Percentiles rank a stretch among this genome's conserved stretches.
phyloP scores from a whole-genome alignment of 1,140 invertebrate genomes.

The Brachionus sp. region DNA sequence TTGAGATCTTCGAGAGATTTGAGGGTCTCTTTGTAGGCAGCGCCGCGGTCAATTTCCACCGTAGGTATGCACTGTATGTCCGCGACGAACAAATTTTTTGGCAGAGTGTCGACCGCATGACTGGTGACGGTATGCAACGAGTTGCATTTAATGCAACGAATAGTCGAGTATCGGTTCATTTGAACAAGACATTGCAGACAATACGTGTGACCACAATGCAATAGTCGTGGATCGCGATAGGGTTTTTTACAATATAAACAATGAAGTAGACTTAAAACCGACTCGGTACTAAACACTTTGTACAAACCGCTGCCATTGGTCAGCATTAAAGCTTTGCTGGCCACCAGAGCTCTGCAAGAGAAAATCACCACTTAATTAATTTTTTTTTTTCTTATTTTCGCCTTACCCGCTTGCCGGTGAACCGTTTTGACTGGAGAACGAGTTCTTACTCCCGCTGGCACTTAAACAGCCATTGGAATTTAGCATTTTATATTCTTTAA shows the following conservation, averaged over 20 bases:
- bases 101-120: constrained; percentile 37
- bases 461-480: constrained; percentile 37
- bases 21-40: constrained; percentile 43
- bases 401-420: constrained; percentile 10
- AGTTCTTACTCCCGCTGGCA: neutral
- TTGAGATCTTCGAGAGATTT: constrained; percentile 40
- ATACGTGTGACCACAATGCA: constrained; percentile 44
- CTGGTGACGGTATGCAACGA: constrained; percentile 42
- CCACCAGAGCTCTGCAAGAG: constrained; percentile 20
- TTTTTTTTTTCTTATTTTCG: neutral
- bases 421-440: neutral
- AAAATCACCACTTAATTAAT: neutral
- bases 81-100: constrained; percentile 42
- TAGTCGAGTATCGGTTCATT: constrained; percentile 46
- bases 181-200: constrained; percentile 41
- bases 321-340: constrained; percentile 37
- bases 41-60: constrained; percentile 41
- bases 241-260: constrained; percentile 46
- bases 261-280: constrained; percentile 39
- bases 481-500: constrained; percentile 30
- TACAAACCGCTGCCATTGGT: constrained; percentile 42
- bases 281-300: constrained; percentile 45
- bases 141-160: constrained; percentile 42
- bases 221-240: constrained; percentile 29
- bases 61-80: constrained; percentile 45